phyloP scores from a whole-genome alignment of 1,140 invertebrate genomes.

The Drosophila pallidifrons region DNA sequence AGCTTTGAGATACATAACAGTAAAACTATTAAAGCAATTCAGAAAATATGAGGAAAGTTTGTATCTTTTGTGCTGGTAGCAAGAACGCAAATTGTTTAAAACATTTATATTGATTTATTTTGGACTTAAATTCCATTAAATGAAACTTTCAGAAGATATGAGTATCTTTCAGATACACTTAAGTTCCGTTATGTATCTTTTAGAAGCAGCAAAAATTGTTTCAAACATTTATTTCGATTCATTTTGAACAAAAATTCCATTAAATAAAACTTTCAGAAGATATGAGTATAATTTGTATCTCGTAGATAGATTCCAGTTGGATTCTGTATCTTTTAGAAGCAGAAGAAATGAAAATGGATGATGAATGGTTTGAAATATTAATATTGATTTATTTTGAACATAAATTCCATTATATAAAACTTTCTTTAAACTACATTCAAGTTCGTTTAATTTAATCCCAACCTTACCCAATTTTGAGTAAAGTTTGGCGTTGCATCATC shows the following conservation, averaged over 20 bases:
- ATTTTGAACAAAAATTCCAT: background rate
- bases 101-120: background rate
- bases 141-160: too few species aligned
- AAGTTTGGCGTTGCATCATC: background rate
- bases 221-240: too few species aligned
- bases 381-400: too few species aligned
- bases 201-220: too few species aligned
- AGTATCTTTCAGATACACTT: background rate
- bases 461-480: background rate
- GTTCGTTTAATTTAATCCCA: background rate
- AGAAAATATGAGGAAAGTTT: background rate
- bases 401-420: too few species aligned
- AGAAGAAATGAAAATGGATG: too few species aligned
- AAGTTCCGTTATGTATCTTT: background rate
- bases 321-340: too few species aligned
- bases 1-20: too few species aligned
- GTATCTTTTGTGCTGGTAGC: background rate
- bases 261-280: background rate
- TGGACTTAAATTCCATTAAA: background rate
- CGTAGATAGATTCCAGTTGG: background rate
- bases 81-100: background rate
- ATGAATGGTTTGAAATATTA: too few species aligned
- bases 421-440: too few species aligned
- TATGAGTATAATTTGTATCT: too few species aligned
- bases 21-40: conserved; percentile 2